Percentiles rank a stretch among this genome's conserved stretches.
phyloP scores from a whole-genome alignment of 2,113 vertebrate genomes.

The Thamnophis sirtalis region DNA sequence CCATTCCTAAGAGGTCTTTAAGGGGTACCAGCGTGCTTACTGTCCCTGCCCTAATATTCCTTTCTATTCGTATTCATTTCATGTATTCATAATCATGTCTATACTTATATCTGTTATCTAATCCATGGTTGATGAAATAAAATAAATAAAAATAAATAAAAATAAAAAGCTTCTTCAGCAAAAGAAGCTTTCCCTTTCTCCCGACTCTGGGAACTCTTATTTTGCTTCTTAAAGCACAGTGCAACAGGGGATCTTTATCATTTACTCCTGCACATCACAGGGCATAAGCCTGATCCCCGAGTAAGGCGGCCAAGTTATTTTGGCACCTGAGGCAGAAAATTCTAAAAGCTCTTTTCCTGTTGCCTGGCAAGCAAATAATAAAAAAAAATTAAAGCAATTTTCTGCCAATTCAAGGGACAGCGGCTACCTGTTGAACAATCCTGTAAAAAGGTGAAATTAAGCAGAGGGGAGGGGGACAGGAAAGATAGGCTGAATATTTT shows the following conservation, averaged over 20 bases:
- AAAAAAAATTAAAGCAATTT: not conserved
- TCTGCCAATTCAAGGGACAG: not conserved
- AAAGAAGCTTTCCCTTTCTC: not conserved
- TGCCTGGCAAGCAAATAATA: not conserved
- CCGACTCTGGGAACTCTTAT: not conserved
- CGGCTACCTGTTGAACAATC: not conserved
- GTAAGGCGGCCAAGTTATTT: not conserved
- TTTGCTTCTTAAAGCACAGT: not conserved
- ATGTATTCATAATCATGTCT: too few relatives aligned
- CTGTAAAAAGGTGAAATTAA: not conserved
- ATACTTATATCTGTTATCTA: too few relatives aligned
- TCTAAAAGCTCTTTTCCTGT: not conserved
- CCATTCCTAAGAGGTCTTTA: too few relatives aligned
- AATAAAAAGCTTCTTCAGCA: not conserved
- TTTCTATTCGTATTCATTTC: too few relatives aligned
- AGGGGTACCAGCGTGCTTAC: too few relatives aligned
- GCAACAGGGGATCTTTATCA: not conserved
- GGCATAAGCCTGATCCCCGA: not conserved
- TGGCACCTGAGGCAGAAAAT: not conserved
- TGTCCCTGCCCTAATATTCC: too few relatives aligned
- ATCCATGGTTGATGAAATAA: too few relatives aligned
- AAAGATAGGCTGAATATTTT: not conserved
- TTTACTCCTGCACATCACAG: not conserved
- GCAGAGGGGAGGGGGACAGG: too few relatives aligned
- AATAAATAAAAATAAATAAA: too few relatives aligned